Percentiles rank a stretch among this genome's conserved stretches.
Conservation (phyloP, 1,140 invertebrate species). For the Philotrypesis tridentata region DNA sequence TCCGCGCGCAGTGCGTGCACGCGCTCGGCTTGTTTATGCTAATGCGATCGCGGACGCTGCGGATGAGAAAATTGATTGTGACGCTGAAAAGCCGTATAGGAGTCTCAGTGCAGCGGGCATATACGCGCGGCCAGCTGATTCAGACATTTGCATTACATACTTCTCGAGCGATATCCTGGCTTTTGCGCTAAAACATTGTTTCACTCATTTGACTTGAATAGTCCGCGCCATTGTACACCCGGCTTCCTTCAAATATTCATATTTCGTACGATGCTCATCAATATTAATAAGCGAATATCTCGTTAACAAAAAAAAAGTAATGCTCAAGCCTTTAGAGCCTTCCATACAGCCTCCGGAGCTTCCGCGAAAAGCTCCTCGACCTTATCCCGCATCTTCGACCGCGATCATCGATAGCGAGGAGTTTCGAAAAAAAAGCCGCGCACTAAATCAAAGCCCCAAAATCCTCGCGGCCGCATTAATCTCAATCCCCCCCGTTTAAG, state of each 20-base stretch:
- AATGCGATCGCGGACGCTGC: not conserved
- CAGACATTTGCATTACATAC: too few relatives aligned
- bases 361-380: not conserved
- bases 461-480: not conserved
- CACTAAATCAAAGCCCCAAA: constrained; percentile 2
- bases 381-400: too few relatives aligned
- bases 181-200: constrained; percentile 11
- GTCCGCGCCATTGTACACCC: constrained; percentile 19
- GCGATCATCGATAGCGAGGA: not conserved
- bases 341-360: not conserved
- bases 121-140: not conserved
- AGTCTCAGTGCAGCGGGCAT: not conserved
- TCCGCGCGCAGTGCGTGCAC: not conserved
- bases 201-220: constrained; percentile 22
- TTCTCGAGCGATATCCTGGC: too few relatives aligned
- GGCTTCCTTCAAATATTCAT: constrained; percentile 27
- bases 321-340: not conserved
- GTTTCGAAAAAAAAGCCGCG: not conserved
- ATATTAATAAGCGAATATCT: constrained; percentile 22
- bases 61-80: constrained; percentile 32
- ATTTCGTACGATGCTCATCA: constrained; percentile 13
- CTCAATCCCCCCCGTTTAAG: constrained; percentile 2
- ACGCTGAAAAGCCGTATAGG: not conserved
- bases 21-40: constrained; percentile 25
- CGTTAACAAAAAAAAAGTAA: not conserved